Conservation (phyloP, 2,797 vertebrate genomes). For the Falco rusticolus region DNA sequence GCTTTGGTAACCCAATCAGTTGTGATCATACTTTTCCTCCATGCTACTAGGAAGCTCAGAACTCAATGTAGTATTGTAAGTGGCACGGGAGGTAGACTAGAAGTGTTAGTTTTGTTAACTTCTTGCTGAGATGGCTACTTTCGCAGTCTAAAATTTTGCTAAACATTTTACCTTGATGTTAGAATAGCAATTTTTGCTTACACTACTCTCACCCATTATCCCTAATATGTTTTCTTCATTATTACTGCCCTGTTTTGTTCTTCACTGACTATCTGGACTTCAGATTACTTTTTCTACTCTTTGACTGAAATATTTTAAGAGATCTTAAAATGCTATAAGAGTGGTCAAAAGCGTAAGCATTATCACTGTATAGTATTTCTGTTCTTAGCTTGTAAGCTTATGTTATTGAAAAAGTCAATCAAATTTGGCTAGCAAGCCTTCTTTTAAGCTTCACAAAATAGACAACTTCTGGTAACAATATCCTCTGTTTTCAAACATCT, state of each 20-base stretch:
- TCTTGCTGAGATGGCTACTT: background rate
- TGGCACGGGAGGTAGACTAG: background rate
- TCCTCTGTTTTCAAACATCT: background rate
- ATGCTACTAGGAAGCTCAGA: background rate
- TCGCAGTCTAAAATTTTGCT: background rate
- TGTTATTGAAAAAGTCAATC: background rate
- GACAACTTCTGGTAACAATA: background rate
- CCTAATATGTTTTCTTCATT: background rate
- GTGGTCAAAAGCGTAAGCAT: background rate
- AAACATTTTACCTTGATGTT: background rate
- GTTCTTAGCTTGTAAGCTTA: background rate
- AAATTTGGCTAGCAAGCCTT: background rate
- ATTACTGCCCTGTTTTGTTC: background rate
- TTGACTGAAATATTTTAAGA: background rate
- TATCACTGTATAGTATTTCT: background rate
- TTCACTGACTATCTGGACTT: background rate
- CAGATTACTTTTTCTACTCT: background rate
- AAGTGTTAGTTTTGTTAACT: background rate
- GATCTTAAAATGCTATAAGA: background rate
- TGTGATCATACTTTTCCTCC: background rate
- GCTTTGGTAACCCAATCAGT: background rate
- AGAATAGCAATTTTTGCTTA: background rate
- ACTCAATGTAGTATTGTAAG: background rate
- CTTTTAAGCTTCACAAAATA: background rate
- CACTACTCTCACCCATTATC: background rate